A percentile compares a stretch with the other conserved stretches of the same genome.
Evolutionary conservation across 2,888 invertebrate genomes (phyloP).

Genomic region (Drosophila seclusa): DNA sequence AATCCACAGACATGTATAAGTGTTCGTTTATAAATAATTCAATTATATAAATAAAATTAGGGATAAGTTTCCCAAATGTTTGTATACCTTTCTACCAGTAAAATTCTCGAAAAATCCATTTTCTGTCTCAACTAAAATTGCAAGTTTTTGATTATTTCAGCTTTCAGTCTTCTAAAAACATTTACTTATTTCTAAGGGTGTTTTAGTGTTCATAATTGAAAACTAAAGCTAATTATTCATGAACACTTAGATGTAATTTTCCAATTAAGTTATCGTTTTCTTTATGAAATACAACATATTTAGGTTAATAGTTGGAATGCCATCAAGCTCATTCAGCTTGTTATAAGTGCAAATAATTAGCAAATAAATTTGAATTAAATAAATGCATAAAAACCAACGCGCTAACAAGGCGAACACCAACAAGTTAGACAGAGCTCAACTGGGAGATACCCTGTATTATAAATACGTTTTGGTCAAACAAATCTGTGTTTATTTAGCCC

Average conservation of each 20-base stretch:
- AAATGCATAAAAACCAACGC: slow-evolving; percentile 29
- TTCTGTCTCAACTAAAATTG: background rate
- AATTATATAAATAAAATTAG: too few relatives aligned
- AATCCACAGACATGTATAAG: background rate
- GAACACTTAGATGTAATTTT: background rate
- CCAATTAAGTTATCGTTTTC: background rate
- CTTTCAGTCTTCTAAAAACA: background rate
- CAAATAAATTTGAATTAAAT: slow-evolving; percentile 45
- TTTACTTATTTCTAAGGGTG: background rate
- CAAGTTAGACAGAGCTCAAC: background rate
- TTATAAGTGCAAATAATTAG: slow-evolving; percentile 16
- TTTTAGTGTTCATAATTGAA: background rate
- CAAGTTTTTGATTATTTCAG: background rate
- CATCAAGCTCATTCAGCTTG: background rate
- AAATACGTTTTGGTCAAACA: background rate
- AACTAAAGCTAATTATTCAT: background rate
- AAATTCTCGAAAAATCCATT: background rate
- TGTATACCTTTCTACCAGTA: background rate
- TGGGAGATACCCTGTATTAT: background rate
- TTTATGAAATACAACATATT: background rate
- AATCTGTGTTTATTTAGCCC: background rate
- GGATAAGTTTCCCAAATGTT: background rate
- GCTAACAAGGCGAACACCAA: slow-evolving; percentile 4
- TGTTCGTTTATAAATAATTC: too few relatives aligned
- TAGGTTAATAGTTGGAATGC: background rate